Evolutionary conservation across 2,797 vertebrate genomes (phyloP), one percentile per base, ranked within the genome.

Genomic region (Epinephelus coioides): DNA sequence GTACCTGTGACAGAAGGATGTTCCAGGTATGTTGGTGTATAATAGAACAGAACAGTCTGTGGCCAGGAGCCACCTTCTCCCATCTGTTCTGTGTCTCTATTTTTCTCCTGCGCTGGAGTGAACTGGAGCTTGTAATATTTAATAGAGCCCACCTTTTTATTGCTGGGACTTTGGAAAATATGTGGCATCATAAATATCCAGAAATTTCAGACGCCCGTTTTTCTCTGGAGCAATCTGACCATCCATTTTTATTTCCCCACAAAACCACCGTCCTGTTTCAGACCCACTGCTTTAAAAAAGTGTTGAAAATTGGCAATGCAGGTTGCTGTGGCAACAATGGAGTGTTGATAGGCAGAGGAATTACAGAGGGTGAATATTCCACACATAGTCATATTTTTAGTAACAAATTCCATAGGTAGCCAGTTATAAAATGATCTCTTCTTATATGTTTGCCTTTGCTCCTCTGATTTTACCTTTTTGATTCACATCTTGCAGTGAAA

Each of bases 131-230:
- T 64, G 62, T 50, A 7, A 55, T 43, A 17, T 61, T 23, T 44
- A 27, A 69, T 7, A 25, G 49, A 50, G 40, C 13, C 47, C 78
- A 66, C 55, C 17, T 49, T 51, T 34, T 66, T 50, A 62, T 49
- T 56, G 55, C 62, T 2, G 40, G 25, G 43, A 30, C n/a, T 23
- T 15, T 53, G 60, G 30, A 65, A 66, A 51, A 21, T 4, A 63
- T 38, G 34, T 57, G 61, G 43, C 66, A 9, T 71, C 63, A 79
- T 67, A 53, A 79, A 67, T 27, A 71, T 72, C 50, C 76, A 70
- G 3, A 64, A 30, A 30, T 60, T 59, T 73, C 25, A 49, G 65
- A 56, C 13, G 2, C 50, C 40, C 9, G 12, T 43, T 65, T 68
- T 69, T 59, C 46, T 64, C 30, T 11, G n/a, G 53, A 56, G 23